A percentile compares a stretch with the other conserved stretches of the same genome.
These are phyloP conservation scores for human (Homo sapiens) DNA, from an alignment of 2,113 vertebrate species.

Conservation along the genomic window GRCh38 chr5:61485001-61485500, in stretches of 20 bases:
- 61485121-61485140: not conserved
- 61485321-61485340: not conserved
- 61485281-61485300: not conserved
- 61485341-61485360: not conserved
- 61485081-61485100: not conserved
- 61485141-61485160: not conserved
- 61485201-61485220: not conserved
- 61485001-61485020: not conserved
- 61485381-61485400: not conserved
- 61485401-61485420: not conserved
- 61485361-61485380: not conserved
- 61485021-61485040: not conserved
- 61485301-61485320: not conserved
- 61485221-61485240: not conserved
- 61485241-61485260: not conserved
- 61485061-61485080: not conserved
- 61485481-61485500: accelerated
- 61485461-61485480: not conserved
- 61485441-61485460: not conserved
- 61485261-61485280: not conserved
- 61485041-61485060: not conserved
- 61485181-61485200: not conserved
- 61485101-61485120: not conserved
- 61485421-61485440: not conserved
- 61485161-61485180: not conserved